phyloP scores from a whole-genome alignment of 2,888 invertebrate species.

The Noctua pronuba region DNA sequence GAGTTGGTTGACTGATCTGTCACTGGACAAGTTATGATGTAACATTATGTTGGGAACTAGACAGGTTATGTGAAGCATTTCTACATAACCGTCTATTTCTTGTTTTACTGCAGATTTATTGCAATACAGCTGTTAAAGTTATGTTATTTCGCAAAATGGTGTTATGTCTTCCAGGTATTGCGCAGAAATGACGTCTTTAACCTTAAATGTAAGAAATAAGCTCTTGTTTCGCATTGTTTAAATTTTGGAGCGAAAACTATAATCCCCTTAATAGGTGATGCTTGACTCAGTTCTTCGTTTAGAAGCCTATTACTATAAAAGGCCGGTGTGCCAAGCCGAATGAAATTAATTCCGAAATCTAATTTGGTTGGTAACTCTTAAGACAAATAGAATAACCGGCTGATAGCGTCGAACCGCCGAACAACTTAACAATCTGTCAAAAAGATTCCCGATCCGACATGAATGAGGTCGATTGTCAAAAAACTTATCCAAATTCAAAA shows the following conservation, averaged over 20 bases:
- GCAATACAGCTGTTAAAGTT: conserved; percentile 11
- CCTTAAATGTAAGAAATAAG: conserved; percentile 20
- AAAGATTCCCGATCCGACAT: conserved; percentile 49
- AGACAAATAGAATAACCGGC: conserved; percentile 19
- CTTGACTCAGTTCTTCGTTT: conserved; percentile 50
- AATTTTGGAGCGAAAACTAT: conserved; percentile 55
- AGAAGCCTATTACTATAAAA: conserved; percentile 41
- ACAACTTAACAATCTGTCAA: conserved; percentile 37
- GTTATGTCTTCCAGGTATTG: conserved; percentile 16
- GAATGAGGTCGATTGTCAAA: conserved; percentile 48
- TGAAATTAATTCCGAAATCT: conserved; percentile 33
- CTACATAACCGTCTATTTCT: conserved; percentile 47
- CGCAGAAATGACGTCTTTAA: conserved; percentile 13
- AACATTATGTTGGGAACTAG: conserved; percentile 77
- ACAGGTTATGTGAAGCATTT: conserved; percentile 52
- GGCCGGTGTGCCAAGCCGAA: conserved; percentile 5
- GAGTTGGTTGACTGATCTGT: conserved; percentile 86
- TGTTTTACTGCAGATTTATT: conserved; percentile 39
- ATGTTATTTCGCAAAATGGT: conserved; percentile 22
- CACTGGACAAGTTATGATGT: conserved; percentile 86
- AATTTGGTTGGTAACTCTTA: conserved; percentile 30
- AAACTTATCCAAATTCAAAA: conserved; percentile 78
- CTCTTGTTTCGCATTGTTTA: conserved; percentile 36
- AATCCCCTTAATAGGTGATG: conserved; percentile 37
- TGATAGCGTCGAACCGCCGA: conserved; percentile 10